Evolutionary conservation across 2,797 vertebrate genomes (phyloP).

Genomic region (Cyprinodon diabolis): DNA sequence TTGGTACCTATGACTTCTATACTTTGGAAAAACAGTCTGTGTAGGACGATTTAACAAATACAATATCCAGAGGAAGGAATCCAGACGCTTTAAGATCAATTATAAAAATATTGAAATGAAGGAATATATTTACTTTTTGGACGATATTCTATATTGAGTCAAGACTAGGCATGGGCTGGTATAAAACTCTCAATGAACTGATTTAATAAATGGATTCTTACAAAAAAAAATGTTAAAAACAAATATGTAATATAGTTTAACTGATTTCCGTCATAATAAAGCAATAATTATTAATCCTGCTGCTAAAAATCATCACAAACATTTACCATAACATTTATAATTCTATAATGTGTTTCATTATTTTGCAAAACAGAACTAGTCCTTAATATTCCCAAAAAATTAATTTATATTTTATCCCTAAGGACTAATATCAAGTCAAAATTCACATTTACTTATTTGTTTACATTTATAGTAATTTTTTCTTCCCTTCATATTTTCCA

Average conservation of each 20-base stretch:
- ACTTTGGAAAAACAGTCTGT: neutral
- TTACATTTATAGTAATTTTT: neutral
- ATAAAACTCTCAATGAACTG: neutral
- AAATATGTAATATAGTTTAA: too few species aligned
- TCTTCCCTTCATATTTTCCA: neutral
- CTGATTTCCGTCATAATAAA: too few species aligned
- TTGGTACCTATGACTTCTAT: conserved; percentile 13
- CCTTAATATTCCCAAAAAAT: too few species aligned
- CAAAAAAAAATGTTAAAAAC: too few species aligned
- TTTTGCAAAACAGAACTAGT: too few species aligned
- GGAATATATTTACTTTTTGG: conserved; percentile 3
- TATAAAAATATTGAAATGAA: conserved; percentile 11
- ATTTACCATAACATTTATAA: too few species aligned
- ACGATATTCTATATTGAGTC: neutral
- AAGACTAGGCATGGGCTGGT: conserved; percentile 3
- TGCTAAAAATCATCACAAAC: too few species aligned
- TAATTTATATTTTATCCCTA: neutral
- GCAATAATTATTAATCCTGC: too few species aligned
- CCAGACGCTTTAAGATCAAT: conserved; percentile 1
- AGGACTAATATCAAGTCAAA: neutral
- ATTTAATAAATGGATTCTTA: too few species aligned
- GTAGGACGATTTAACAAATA: neutral
- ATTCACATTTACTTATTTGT: neutral
- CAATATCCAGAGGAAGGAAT: conserved; percentile 12
- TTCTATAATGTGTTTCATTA: too few species aligned